phyloP scores from a whole-genome alignment of 1,140 invertebrate species.

The Hetaerina americana region DNA sequence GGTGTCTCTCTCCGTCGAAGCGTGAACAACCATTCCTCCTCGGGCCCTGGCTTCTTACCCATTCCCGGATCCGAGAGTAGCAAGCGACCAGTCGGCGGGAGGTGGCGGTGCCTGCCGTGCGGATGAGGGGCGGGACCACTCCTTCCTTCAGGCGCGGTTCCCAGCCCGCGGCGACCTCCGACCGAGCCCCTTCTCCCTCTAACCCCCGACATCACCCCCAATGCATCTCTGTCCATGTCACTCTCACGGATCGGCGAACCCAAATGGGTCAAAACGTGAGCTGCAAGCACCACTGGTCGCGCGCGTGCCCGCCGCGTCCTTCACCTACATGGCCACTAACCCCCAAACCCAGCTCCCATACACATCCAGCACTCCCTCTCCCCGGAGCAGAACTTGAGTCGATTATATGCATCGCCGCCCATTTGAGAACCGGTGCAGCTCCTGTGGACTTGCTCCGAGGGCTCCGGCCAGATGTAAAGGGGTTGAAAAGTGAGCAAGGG shows the following conservation, averaged over 20 bases:
- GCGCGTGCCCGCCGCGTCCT: background rate
- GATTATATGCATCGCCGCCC: background rate
- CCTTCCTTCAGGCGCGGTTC: background rate
- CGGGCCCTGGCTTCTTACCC: no score
- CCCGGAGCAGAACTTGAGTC: background rate
- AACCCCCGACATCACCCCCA: background rate
- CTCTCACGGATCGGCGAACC: background rate
- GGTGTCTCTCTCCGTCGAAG: no score
- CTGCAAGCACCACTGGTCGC: background rate
- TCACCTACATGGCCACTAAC: no score
- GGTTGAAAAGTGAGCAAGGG: background rate
- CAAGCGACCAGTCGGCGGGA: no score
- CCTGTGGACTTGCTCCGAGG: background rate
- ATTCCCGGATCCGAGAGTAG: no score
- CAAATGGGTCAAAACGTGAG: background rate
- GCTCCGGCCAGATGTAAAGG: background rate
- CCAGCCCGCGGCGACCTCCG: background rate
- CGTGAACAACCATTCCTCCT: no score
- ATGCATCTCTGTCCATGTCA: background rate
- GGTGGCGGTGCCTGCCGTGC: no score
- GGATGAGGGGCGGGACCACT: background rate
- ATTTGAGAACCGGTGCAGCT: background rate
- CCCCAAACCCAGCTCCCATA: no score
- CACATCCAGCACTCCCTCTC: no score
- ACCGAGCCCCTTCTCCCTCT: background rate